These are phyloP conservation scores for Gopherus evgoodei DNA, from an alignment of 2,113 vertebrate genomes.

Conservation along the genomic window DNA sequence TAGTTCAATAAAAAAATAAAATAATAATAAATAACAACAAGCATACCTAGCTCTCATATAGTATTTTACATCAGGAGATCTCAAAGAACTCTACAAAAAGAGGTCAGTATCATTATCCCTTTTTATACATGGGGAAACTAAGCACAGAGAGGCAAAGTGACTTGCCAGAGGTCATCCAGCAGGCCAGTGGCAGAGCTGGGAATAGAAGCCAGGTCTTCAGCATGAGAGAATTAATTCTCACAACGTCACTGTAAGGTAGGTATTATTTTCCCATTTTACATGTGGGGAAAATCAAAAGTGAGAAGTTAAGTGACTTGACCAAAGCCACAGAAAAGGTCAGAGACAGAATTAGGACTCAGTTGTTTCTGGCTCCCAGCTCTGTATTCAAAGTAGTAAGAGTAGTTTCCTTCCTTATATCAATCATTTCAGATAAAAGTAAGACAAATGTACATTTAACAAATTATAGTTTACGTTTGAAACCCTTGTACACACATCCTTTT, in stretches of 20 bases:
- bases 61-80: not conserved
- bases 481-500: not conserved
- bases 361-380: not conserved
- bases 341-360: not conserved
- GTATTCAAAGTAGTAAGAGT: not conserved
- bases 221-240: not conserved
- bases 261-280: not conserved
- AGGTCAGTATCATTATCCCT: not conserved
- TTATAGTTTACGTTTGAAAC: constrained; percentile 37
- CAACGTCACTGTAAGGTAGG: not conserved
- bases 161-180: not conserved
- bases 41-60: not conserved
- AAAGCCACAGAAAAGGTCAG: not conserved
- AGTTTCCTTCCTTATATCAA: not conserved
- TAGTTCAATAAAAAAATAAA: not conserved
- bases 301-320: not conserved
- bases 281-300: not conserved
- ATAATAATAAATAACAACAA: not conserved
- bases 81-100: not conserved
- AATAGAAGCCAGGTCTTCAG: not conserved
- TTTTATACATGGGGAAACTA: not conserved
- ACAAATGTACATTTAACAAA: constrained; percentile 25
- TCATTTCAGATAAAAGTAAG: constrained; percentile 17
- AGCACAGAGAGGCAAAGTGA: not conserved
- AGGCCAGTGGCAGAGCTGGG: not conserved